Base-by-base conservation (phyloP, 1,140 invertebrate genomes). In the Pseudomyrmex sp. region DNA sequence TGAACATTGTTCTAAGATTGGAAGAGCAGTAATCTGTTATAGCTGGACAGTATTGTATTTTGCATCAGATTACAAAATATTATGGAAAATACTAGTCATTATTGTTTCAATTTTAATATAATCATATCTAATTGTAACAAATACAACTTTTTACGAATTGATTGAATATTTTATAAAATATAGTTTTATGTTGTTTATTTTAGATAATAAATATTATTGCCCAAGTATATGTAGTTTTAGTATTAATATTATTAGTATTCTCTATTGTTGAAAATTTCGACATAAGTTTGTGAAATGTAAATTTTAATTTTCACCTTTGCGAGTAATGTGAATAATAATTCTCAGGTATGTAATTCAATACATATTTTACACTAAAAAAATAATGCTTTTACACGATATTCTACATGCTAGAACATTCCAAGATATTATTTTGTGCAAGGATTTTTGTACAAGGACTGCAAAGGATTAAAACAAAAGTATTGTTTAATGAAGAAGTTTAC, bases 321-420 rank as follows among this genome's bases (percentile, higher is more conserved):
- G 35, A 35, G 5, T 35, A 35, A 35, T 35, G 35, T 35, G 5
- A 35, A 63, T 50, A 52, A 63, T 23, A 63, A 75, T 54, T 44
- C 48, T 76, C 48, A 65, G 15, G 20, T 50, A 35, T 65, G 48
- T 63, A 59, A 72, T 56, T 15, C 35, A 15, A 12, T 56, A 44
- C 15, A 46, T 12, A 75, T 77, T 69, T 69, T 68, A 20, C 9
- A 79, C 62, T 58, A 56, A 68, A 15, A 15, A 46, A 77, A 68
- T 77, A 46, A 8, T 69, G 58, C 59, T 56, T 79, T 69, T 79
- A 58, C 35, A 79, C 5, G 20, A 23, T 50, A 12, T 76, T 12
- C 13, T 56, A 79, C 2, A 48, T 2, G 35, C 35, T 35, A 9
- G 20, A 77, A 63, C 12, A 46, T 20, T 56, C 26, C 0, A 52